Evolutionary conservation across 1,140 invertebrate genomes (phyloP), one percentile per base, ranked within the genome.

Genomic region (Orius laevigatus): DNA sequence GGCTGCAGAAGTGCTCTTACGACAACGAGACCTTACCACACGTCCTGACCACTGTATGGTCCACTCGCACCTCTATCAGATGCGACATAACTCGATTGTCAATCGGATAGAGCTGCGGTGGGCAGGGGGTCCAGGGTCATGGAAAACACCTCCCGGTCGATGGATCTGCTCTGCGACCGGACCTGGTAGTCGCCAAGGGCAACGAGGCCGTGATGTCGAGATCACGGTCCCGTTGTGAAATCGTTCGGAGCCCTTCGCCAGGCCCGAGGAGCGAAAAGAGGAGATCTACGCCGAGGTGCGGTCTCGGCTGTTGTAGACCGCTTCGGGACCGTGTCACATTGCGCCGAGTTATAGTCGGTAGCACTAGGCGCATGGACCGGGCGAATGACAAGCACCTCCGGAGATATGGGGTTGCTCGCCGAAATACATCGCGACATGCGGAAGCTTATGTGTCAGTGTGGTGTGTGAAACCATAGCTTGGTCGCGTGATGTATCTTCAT

Each of bases 171-270:
- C 47, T 59, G 8, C 46, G 55, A n/a, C 60, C 60, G 5, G 62
- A 64, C 53, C 51, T 63, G 1, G 56, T 64, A 8, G 42, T 63
- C 6, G 50, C 43, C 12, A 48, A 62, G 46, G 58, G 32, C 6
- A 55, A 53, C 5, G 50, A 31, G 0, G 46, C 57, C 12, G 4
- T 44, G 20, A 56, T 61, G 11, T 51, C 35, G 62, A 67, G 45
- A 59, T 68, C 2, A 49, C 60, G 14, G 56, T 66, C 18, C 56
- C 60, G 0, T 66, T 65, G 15, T 62, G 67, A 34, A 66, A 64
- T 49, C 48, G 55, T 5, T 14, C 25, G 5, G 48, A 39, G 0
- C 59, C 57, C 0, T 38, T 62, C 3, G 49, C 40, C 1, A 40
- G 32, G 10, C 55, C 51, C 0, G 43, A 56, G 8, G 6, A 12